Percentiles rank a stretch among this genome's conserved stretches.
These are phyloP conservation scores for Rhamphomyia laevipes DNA, from an alignment of 2,888 invertebrate species.

Conservation along the genomic window DNA sequence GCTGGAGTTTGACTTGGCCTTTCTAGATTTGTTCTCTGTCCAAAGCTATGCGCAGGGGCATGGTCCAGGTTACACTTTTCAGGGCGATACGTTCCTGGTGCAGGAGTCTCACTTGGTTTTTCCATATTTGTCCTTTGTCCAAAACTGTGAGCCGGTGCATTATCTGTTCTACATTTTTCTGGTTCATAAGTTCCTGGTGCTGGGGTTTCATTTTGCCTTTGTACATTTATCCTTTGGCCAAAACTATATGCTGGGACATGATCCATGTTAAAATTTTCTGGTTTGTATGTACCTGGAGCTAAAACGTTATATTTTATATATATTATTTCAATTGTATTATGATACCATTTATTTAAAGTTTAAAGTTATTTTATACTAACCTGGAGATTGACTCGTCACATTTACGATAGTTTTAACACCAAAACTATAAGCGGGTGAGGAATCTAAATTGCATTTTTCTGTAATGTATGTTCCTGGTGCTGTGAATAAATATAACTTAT, in stretches of 20 bases:
- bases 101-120: slow-evolving; percentile 35
- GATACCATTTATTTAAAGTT: slow-evolving; percentile 41
- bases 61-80: slow-evolving; percentile 38
- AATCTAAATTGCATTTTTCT: slow-evolving; percentile 43
- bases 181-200: slow-evolving; percentile 53
- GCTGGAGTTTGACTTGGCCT: slow-evolving; percentile 33
- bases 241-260: slow-evolving; percentile 41
- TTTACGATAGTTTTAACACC: slow-evolving; percentile 40
- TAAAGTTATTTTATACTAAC: slow-evolving; percentile 48
- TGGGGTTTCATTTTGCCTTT: slow-evolving; percentile 38
- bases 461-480: slow-evolving; percentile 48
- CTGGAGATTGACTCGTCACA: slow-evolving; percentile 42
- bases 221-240: slow-evolving; percentile 22
- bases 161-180: slow-evolving; percentile 42
- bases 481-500: slow-evolving; percentile 23
- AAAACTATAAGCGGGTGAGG: slow-evolving; percentile 42
- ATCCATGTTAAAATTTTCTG: slow-evolving; percentile 43
- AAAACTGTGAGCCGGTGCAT: slow-evolving; percentile 39
- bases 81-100: slow-evolving; percentile 44
- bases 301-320: not conserved
- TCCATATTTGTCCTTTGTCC: slow-evolving; percentile 29
- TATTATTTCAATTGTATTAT: slow-evolving; percentile 43
- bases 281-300: slow-evolving; percentile 49
- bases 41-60: slow-evolving; percentile 42
- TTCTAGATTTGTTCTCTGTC: slow-evolving; percentile 40